These are phyloP conservation scores for Nothocercus julius DNA, from an alignment of 2,113 vertebrate genomes.

Conservation along the genomic window DNA sequence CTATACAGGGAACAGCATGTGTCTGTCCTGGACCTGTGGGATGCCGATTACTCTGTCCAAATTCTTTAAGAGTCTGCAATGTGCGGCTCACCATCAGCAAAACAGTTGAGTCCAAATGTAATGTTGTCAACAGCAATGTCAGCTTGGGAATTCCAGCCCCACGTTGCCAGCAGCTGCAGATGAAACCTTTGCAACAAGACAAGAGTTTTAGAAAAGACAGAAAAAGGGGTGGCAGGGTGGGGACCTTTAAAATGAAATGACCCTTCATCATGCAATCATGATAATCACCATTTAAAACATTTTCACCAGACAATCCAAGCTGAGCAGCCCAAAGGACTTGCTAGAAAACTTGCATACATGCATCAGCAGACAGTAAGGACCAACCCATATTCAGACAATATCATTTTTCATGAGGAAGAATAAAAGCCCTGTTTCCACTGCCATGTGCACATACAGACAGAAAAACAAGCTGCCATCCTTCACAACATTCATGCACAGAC, in stretches of 20 bases:
- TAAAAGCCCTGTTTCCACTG: background rate
- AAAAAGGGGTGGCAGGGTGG: background rate
- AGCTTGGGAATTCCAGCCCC: slow-evolving; percentile 83
- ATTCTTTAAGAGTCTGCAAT: background rate
- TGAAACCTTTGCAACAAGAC: slow-evolving; percentile 79
- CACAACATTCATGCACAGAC: background rate
- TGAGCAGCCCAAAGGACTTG: background rate
- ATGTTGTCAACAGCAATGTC: slow-evolving; percentile 87
- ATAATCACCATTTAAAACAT: background rate
- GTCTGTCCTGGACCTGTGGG: background rate
- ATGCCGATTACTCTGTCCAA: background rate
- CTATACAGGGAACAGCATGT: fast-evolving
- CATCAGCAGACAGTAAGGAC: background rate
- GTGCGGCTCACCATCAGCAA: slow-evolving; percentile 76
- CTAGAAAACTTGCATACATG: background rate
- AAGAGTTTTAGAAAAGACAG: background rate
- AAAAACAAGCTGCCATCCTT: background rate
- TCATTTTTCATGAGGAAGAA: background rate
- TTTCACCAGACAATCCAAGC: background rate
- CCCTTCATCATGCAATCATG: background rate
- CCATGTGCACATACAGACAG: background rate
- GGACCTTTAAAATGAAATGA: background rate
- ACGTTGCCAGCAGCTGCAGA: slow-evolving; percentile 80
- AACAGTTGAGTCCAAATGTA: slow-evolving; percentile 84
- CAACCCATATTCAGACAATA: background rate